phyloP scores from a whole-genome alignment of 2,797 vertebrate species.

The Enteromius afrohamiltoni region DNA sequence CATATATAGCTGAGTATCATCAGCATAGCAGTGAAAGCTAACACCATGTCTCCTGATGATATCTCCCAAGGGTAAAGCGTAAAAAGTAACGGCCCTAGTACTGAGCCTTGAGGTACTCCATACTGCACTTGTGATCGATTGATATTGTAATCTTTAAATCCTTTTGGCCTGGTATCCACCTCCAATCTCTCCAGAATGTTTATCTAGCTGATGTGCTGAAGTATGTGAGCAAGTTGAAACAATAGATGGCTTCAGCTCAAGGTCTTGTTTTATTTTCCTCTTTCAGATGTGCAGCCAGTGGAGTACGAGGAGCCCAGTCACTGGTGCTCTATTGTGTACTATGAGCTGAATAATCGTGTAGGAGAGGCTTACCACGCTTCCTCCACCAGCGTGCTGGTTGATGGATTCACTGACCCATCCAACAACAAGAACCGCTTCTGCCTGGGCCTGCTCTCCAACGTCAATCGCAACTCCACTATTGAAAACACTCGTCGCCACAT shows the following conservation, averaged over 20 bases:
- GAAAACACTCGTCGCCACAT: conserved; percentile 97
- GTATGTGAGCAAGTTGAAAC: conserved; percentile 21
- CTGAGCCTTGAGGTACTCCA: no score
- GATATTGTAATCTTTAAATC: not conserved
- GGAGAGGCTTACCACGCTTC: conserved; percentile 96
- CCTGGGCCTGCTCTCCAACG: conserved; percentile 93
- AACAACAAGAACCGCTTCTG: conserved; percentile 99
- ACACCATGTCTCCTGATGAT: no score
- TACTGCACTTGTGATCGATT: no score
- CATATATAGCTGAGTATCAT: no score
- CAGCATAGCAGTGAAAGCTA: no score
- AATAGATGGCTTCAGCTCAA: conserved; percentile 19
- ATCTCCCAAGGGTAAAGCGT: no score
- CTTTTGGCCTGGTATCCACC: not conserved
- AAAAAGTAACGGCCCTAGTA: no score
- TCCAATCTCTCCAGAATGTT: conserved; percentile 14
- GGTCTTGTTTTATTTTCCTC: conserved; percentile 17
- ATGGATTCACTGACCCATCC: conserved; percentile 95
- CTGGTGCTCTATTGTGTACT: conserved; percentile 98
- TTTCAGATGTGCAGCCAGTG: conserved; percentile 92
- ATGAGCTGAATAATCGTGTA: conserved; percentile 94
- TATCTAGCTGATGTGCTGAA: conserved; percentile 4
- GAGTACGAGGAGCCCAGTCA: conserved; percentile 95
- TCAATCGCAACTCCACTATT: conserved; percentile 96
- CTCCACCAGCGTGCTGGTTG: conserved; percentile 93